Conservation (phyloP, 2,113 vertebrate species). For the Prochilodus magdalenae region DNA sequence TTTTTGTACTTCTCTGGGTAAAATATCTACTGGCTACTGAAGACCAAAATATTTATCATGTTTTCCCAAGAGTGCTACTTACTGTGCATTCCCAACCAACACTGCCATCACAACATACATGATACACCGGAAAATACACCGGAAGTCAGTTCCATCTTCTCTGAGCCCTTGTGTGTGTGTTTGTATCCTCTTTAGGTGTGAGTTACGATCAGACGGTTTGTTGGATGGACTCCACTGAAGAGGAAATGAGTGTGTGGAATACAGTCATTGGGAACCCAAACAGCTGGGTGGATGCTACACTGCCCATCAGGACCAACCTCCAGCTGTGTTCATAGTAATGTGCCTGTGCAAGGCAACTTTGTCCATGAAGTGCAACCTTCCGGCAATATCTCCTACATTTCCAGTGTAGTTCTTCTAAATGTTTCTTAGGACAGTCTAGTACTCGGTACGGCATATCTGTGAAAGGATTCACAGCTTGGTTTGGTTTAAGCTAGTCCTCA, state of each 20-base stretch:
- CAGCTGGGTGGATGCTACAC: slow-evolving; percentile 85
- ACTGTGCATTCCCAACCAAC: not conserved
- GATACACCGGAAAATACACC: too few species aligned
- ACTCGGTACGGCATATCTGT: not conserved
- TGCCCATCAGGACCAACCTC: slow-evolving; percentile 88
- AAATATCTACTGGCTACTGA: too few species aligned
- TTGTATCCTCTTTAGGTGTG: slow-evolving; percentile 73
- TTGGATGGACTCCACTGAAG: slow-evolving; percentile 95
- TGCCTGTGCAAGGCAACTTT: not conserved
- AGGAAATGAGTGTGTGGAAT: slow-evolving; percentile 85
- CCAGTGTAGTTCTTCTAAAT: not conserved
- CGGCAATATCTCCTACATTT: not conserved
- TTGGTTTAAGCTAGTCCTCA: not conserved
- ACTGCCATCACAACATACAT: not conserved
- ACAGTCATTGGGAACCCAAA: slow-evolving; percentile 83
- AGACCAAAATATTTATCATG: not conserved
- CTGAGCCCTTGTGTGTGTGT: not conserved
- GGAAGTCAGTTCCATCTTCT: not conserved
- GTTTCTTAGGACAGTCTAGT: not conserved
- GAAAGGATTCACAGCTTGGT: not conserved
- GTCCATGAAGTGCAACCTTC: not conserved
- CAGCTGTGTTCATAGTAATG: slow-evolving; percentile 38
- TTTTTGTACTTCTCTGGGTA: too few species aligned
- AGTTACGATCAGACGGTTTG: slow-evolving; percentile 88
- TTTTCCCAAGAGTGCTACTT: not conserved